Base-by-base conservation (phyloP, 2,888 invertebrate species). In the Nomada hirtipes region DNA sequence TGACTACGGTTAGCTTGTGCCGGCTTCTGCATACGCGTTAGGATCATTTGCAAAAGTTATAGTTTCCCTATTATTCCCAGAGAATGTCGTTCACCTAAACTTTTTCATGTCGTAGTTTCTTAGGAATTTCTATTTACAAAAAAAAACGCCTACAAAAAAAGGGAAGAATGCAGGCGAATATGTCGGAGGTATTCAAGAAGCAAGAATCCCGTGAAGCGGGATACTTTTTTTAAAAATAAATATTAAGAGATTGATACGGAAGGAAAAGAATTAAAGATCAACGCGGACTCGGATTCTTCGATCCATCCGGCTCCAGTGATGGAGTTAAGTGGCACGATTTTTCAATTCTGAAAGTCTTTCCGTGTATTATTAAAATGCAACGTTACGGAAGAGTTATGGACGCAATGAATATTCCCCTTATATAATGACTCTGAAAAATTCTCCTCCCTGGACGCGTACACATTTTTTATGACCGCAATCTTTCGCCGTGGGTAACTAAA, bases 321-420 rank as follows among this genome's bases (percentile, higher is more conserved):
- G 83, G 85, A 86, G 79, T 85, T 87, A 87, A 87, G 85, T 80
- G 87, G 77, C 79, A 79, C 85, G 87, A 87, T 87, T 87, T 87
- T 87, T 87, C 87, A 81, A 81, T 87, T 87, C 87, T 84, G 85
- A 87, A 76, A 87, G 87, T 85, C 87, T 83, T 87, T 84, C 61
- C 87, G 85, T 87, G 87, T 87, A 85, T 87, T 87, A 87, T 87
- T 87, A 87, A 87, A 87, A 87, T 87, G 87, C 87, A 85, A 85
- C 86, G 85, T 79, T 85, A 74, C 77, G 64, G 79, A 57, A 85
- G 87, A 87, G 81, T 87, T 87, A 87, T 85, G 78, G 70, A 20
- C 52, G 87, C 79, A 85, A 87, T 87, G 87, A 87, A 87, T 87
- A 87, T 87, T 87, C 85, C 85, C 81, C 83, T 85, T 87, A 87